Evolutionary conservation across 1,140 invertebrate genomes (phyloP).

Genomic region (Centruroides vittatus): DNA sequence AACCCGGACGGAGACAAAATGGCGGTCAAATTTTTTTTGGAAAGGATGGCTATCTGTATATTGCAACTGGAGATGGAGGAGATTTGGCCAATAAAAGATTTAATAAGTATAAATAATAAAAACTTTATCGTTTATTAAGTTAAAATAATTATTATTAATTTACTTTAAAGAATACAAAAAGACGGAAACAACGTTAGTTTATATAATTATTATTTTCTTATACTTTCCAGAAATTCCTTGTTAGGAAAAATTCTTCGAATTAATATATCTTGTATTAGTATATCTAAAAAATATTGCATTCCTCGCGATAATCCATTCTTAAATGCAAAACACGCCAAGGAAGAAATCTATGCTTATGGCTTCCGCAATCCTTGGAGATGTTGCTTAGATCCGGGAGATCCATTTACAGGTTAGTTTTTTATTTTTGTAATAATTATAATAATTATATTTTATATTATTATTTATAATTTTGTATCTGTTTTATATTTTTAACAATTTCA

Average conservation of each 20-base stretch:
- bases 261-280: background rate
- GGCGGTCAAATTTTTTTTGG: slow-evolving; percentile 11
- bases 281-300: background rate
- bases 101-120: slow-evolving; percentile 7
- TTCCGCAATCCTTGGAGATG: slow-evolving; percentile 12
- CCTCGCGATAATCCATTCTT: slow-evolving; percentile 5
- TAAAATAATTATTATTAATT: too few relatives aligned
- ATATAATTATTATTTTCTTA: too few relatives aligned
- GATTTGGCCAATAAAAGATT: background rate
- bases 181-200: too few relatives aligned
- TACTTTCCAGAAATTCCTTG: background rate
- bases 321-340: background rate
- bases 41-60: background rate
- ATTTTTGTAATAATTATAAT: background rate
- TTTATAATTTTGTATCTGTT: too few relatives aligned
- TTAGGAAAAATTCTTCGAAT: slow-evolving; percentile 5
- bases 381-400: background rate
- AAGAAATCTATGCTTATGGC: slow-evolving; percentile 6
- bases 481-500: too few relatives aligned
- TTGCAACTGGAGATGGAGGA: slow-evolving; percentile 6
- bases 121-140: background rate
- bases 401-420: background rate
- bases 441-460: too few relatives aligned
- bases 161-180: too few relatives aligned
- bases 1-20: slow-evolving; percentile 3